phyloP scores from a whole-genome alignment of 2,113 vertebrate species.

The mouse (Mus musculus) region GRCm39 chr11:11500501-11501000 shows the following conservation, averaged over 20 bases:
- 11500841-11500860: no score
- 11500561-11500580: background rate
- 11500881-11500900: accelerated
- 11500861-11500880: background rate
- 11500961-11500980: background rate
- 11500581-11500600: accelerated
- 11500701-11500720: background rate
- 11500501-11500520: no score
- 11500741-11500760: accelerated
- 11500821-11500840: no score
- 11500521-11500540: no score
- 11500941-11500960: background rate
- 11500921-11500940: accelerated
- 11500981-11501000: background rate
- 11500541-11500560: no score
- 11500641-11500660: accelerated
- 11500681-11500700: background rate
- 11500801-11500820: background rate
- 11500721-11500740: background rate
- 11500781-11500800: accelerated
- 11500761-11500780: accelerated
- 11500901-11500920: background rate
- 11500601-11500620: background rate
- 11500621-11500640: background rate
- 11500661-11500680: background rate